Percentiles rank a stretch among this genome's conserved stretches.
These are phyloP conservation scores for Hypomecis punctinalis DNA, from an alignment of 2,888 invertebrate genomes.

Conservation along the genomic window DNA sequence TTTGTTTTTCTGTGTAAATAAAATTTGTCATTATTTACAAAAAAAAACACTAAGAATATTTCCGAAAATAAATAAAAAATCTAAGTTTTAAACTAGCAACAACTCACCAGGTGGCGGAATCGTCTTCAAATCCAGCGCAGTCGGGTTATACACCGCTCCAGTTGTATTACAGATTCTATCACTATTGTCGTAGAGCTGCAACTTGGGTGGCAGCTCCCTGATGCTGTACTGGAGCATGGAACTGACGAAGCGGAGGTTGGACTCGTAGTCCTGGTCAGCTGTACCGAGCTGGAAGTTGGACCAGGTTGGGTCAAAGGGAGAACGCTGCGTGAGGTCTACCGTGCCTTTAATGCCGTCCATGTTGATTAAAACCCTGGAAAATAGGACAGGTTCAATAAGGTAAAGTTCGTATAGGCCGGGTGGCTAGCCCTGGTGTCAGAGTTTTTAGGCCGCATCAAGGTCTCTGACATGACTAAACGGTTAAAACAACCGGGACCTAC, in stretches of 20 bases:
- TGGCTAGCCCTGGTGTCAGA: no score
- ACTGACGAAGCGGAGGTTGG: constrained; percentile 89
- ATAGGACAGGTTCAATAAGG: background rate
- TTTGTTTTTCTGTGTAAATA: no score
- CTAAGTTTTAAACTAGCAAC: no score
- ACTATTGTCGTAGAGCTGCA: constrained; percentile 56
- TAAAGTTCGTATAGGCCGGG: no score
- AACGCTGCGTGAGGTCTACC: constrained; percentile 91
- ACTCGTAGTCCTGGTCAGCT: constrained; percentile 87
- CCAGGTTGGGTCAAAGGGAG: constrained; percentile 94
- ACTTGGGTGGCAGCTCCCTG: constrained; percentile 87
- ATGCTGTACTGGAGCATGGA: constrained; percentile 90
- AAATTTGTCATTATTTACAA: no score
- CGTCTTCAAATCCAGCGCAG: constrained; percentile 78
- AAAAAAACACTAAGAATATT: no score
- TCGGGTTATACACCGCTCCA: constrained; percentile 92
- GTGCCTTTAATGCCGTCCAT: constrained; percentile 92
- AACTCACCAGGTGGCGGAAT: constrained; percentile 87
- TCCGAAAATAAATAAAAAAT: background rate
- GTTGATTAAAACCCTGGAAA: constrained; percentile 87
- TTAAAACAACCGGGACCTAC: no score
- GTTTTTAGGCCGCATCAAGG: no score
- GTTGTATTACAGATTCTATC: constrained; percentile 87
- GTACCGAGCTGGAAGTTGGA: constrained; percentile 89
- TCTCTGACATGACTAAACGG: no score